Conservation (phyloP, 2,888 invertebrate species). For the Sipha maydis region DNA sequence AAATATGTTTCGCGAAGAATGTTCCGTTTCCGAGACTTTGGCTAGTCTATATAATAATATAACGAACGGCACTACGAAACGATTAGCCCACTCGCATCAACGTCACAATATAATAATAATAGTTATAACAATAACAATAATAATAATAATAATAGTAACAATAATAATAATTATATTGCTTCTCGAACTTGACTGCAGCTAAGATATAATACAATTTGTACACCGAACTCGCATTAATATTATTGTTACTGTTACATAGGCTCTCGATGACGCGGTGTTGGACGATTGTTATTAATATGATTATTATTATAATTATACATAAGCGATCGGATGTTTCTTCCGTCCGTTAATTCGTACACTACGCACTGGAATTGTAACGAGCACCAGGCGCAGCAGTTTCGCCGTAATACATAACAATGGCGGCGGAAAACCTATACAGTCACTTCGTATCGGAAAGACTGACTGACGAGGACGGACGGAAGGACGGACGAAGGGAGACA, state of each 20-base stretch:
- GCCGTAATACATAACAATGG: not conserved
- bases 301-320: not conserved
- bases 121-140: too few relatives aligned
- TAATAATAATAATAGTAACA: too few relatives aligned
- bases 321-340: not conserved
- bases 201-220: too few relatives aligned
- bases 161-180: too few relatives aligned
- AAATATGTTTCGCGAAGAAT: too few relatives aligned
- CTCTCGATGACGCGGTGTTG: not conserved
- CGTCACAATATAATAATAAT: too few relatives aligned
- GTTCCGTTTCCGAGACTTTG: too few relatives aligned
- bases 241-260: not conserved
- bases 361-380: not conserved
- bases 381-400: not conserved
- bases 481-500: not conserved
- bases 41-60: too few relatives aligned
- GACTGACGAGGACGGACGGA: not conserved
- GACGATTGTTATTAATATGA: not conserved
- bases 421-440: not conserved
- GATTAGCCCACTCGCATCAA: too few relatives aligned
- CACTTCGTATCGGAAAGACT: not conserved
- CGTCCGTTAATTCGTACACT: not conserved
- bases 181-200: too few relatives aligned
- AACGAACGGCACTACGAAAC: too few relatives aligned
- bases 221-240: too few relatives aligned